Evolutionary conservation across 1,140 invertebrate genomes (phyloP), one percentile per base, ranked within the genome.

Genomic region (Drosophila paulistorum): DNA sequence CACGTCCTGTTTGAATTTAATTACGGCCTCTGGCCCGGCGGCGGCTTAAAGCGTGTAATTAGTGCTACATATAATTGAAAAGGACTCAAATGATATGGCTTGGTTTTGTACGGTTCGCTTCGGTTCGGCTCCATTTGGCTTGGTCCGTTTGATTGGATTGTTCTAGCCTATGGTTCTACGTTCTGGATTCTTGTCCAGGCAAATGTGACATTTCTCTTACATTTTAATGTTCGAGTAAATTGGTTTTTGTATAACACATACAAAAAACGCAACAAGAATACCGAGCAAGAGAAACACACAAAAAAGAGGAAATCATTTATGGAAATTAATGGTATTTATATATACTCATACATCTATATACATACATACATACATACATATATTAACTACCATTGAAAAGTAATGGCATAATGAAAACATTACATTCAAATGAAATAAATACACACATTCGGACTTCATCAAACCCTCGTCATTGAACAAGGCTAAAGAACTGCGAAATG

Each of bases 11-110:
- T 77, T 80, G 75, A 80, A 80, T 77, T 80, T 77, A 80, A 80
- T 80, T 80, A 80, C 71, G 75, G 67, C 71, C 75, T 74, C 74
- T 65, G 70, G 26, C 54, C 74, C 64, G 61, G 23, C 71, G 78
- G 67, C 78, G 71, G 78, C 78, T 80, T 80, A 80, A 80, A 80
- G 78, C 78, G 75, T 80, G 78, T 80, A 80, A 80, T 80, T 80
- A 80, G 78, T 80, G 78, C 75, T 75, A 77, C 78, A 80, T 80
- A 77, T 80, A 80, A 80, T 80, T 80, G 78, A 80, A 80, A 80
- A 80, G 77, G 74, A 79, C 77, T 79, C 77, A 79, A 77, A 76
- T 76, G 77, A 77, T 79, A 79, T 77, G 65, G 69, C 65, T 62
- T 60, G 57, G 26, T 57, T 57, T 33, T 23, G 26, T 33, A 13